phyloP scores from a whole-genome alignment of 2,797 vertebrate species.

The Tauraco hartlaubi region DNA sequence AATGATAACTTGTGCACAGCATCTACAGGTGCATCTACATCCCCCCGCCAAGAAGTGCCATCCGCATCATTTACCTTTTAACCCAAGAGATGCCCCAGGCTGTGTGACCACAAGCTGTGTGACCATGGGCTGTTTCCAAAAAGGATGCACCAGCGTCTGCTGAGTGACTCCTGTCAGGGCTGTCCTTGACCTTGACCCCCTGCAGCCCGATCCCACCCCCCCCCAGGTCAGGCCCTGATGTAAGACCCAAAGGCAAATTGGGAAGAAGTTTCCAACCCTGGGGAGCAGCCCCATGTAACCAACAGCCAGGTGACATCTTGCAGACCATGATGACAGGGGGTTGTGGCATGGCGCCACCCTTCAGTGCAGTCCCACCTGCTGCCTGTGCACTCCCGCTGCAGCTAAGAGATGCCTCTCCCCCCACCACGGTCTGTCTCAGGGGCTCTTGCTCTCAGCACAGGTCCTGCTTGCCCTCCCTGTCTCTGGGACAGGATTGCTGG shows the following conservation, averaged over 20 bases:
- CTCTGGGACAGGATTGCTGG: background rate
- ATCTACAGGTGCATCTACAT: rapidly evolving
- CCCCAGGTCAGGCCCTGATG: rapidly evolving
- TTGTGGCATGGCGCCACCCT: background rate
- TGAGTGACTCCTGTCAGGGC: background rate
- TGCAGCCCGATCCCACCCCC: background rate
- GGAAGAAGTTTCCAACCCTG: background rate
- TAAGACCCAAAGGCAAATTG: background rate
- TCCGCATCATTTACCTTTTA: background rate
- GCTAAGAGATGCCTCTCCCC: background rate
- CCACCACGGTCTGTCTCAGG: rapidly evolving
- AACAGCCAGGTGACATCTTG: background rate
- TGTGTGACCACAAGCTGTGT: too few relatives aligned
- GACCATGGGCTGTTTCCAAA: background rate
- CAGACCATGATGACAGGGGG: rapidly evolving
- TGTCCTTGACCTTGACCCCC: background rate
- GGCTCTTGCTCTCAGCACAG: background rate
- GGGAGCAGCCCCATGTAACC: background rate
- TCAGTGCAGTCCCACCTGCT: background rate
- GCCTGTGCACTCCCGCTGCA: rapidly evolving
- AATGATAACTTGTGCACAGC: background rate
- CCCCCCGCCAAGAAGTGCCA: rapidly evolving
- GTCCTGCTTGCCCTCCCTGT: rapidly evolving
- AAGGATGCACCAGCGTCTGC: rapidly evolving
- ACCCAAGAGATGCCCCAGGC: rapidly evolving